Evolutionary conservation across 1,140 invertebrate species (phyloP).

Genomic region (Heliothis virescens): DNA sequence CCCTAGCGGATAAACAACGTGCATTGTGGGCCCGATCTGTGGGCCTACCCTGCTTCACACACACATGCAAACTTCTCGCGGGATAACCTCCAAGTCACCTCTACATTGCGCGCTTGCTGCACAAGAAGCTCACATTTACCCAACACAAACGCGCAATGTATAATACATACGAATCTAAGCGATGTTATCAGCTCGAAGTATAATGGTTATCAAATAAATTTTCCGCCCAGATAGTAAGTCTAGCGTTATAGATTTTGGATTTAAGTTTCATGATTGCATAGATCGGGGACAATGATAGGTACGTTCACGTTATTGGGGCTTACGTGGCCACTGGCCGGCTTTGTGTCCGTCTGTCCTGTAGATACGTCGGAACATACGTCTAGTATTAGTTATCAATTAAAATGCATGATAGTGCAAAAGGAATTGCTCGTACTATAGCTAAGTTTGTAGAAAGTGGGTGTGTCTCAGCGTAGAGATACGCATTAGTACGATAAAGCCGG

Average conservation of each 20-base stretch:
- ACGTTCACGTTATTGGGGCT: conserved; percentile 12
- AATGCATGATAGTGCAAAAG: conserved; percentile 37
- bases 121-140: background rate
- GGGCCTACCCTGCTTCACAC: conserved; percentile 67
- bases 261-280: conserved; percentile 64
- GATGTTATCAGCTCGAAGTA: conserved; percentile 46
- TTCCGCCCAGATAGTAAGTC: conserved; percentile 72
- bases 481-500: conserved; percentile 37
- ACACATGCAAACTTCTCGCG: conserved; percentile 66
- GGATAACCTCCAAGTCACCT: conserved; percentile 39
- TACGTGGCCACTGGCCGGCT: background rate
- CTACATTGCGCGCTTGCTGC: conserved; percentile 57
- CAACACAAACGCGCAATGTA: conserved; percentile 49
- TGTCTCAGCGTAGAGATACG: conserved; percentile 33
- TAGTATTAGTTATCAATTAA: conserved; percentile 23
- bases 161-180: conserved; percentile 12
- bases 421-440: background rate
- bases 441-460: conserved; percentile 41
- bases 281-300: conserved; percentile 50
- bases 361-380: background rate
- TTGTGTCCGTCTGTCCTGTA: background rate
- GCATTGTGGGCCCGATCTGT: conserved; percentile 83
- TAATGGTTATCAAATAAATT: conserved; percentile 72
- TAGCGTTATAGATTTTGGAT: conserved; percentile 82
- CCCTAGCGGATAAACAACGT: conserved; percentile 84